A percentile compares a stretch with the other conserved stretches of the same genome.
Evolutionary conservation across 1,140 invertebrate species (phyloP).

Genomic region (Drosophila suzukii): DNA sequence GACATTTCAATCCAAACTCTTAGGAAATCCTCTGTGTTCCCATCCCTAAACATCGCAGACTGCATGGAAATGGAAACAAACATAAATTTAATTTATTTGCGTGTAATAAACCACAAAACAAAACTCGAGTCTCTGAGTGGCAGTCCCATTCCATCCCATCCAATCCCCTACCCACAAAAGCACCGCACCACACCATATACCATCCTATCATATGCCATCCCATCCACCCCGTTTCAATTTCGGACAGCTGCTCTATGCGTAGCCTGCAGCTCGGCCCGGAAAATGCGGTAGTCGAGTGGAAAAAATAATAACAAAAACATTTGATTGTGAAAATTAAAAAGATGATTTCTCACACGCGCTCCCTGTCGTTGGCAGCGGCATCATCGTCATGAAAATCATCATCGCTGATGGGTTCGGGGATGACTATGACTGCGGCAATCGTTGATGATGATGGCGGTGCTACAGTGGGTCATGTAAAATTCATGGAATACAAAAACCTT

Average conservation of each 20-base stretch:
- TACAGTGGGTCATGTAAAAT: slow-evolving; percentile 12
- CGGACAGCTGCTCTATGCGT: slow-evolving; percentile 58
- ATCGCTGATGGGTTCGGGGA: slow-evolving; percentile 24
- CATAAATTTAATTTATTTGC: slow-evolving; percentile 82
- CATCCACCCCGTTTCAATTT: slow-evolving; percentile 52
- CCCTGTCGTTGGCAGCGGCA: slow-evolving; percentile 23
- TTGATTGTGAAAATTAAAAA: slow-evolving; percentile 82
- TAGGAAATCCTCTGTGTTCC: background rate
- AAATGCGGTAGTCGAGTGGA: slow-evolving; percentile 54
- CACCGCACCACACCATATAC: slow-evolving; percentile 3
- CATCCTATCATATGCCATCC: slow-evolving; percentile 23
- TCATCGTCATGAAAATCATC: slow-evolving; percentile 40
- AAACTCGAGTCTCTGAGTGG: slow-evolving; percentile 45
- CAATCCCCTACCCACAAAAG: background rate
- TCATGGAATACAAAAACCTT: background rate
- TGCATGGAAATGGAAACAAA: slow-evolving; percentile 63
- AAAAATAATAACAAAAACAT: slow-evolving; percentile 68
- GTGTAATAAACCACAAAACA: slow-evolving; percentile 81
- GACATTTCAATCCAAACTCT: background rate
- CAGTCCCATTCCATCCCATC: slow-evolving; percentile 9
- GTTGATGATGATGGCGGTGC: slow-evolving; percentile 30
- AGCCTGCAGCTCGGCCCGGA: slow-evolving; percentile 18
- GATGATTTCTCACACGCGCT: slow-evolving; percentile 78
- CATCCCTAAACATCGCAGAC: slow-evolving; percentile 14
- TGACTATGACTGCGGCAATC: slow-evolving; percentile 29